A percentile compares a stretch with the other conserved stretches of the same genome.
Conservation (phyloP, 2,113 vertebrate species). For the Corythaeola cristata region DNA sequence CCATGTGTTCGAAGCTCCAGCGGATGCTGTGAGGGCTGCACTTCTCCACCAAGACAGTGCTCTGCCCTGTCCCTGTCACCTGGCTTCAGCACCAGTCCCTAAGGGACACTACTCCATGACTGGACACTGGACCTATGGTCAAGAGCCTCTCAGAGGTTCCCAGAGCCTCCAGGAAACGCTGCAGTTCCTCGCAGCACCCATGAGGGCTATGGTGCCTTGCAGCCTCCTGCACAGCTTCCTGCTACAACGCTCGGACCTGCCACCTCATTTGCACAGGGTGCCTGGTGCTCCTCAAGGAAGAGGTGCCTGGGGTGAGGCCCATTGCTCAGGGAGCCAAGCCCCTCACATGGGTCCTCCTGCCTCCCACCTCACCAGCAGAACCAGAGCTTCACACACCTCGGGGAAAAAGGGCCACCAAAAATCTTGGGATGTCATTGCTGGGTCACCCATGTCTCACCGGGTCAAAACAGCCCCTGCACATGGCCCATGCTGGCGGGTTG, state of each 20-base stretch:
- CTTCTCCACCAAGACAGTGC: accelerated
- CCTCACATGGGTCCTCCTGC: not conserved
- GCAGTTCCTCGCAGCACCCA: not conserved
- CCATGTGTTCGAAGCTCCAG: accelerated
- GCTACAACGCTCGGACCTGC: not conserved
- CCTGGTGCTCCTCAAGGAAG: not conserved
- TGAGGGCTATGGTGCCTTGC: not conserved
- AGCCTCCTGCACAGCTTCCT: not conserved
- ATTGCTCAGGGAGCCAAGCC: accelerated
- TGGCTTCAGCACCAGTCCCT: not conserved
- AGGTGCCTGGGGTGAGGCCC: not conserved
- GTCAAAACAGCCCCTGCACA: not conserved
- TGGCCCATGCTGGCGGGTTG: accelerated
- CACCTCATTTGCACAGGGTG: not conserved
- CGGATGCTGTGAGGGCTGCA: accelerated
- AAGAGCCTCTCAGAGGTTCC: not conserved
- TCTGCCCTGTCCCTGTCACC: not conserved
- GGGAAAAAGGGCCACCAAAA: not conserved
- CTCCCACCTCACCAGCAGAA: not conserved
- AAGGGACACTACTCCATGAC: not conserved
- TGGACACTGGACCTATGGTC: not conserved
- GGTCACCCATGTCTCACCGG: accelerated
- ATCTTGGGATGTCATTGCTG: not conserved
- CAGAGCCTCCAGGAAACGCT: not conserved
- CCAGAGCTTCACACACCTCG: not conserved